These are phyloP conservation scores for Habrosyne pyritoides DNA, from an alignment of 2,888 invertebrate species.

Conservation along the genomic window DNA sequence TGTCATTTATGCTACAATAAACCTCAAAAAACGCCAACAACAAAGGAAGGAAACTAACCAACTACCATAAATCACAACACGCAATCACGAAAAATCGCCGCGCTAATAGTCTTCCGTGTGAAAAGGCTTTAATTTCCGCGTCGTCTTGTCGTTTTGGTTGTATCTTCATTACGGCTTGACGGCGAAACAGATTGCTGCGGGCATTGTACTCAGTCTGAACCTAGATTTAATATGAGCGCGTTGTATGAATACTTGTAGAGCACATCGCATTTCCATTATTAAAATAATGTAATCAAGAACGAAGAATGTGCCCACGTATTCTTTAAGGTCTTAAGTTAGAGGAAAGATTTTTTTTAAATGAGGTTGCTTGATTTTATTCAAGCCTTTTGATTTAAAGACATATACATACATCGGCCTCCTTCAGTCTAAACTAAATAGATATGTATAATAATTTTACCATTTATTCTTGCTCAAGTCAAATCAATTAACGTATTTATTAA, in stretches of 20 bases:
- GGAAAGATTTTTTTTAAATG: too few species aligned
- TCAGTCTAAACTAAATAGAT: too few species aligned
- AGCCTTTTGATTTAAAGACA: too few species aligned
- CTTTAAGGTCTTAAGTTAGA: too few species aligned
- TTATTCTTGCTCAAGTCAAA: too few species aligned
- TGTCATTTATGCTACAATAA: background rate
- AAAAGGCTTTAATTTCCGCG: constrained; percentile 12
- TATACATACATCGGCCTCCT: too few species aligned
- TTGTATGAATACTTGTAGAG: background rate
- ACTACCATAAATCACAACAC: constrained; percentile 4
- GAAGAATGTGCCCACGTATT: too few species aligned
- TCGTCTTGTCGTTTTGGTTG: constrained; percentile 12
- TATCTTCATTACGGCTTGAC: constrained; percentile 22
- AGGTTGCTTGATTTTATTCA: too few species aligned
- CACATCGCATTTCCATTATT: background rate
- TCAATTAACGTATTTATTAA: too few species aligned
- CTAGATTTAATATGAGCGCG: constrained; percentile 2
- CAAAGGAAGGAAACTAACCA: background rate
- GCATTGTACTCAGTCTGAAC: constrained; percentile 13
- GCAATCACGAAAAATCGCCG: constrained; percentile 16
- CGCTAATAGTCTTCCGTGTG: constrained; percentile 9
- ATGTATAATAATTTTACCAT: too few species aligned
- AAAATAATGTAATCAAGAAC: background rate
- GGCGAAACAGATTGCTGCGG: constrained; percentile 16
- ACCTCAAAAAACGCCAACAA: background rate